Evolutionary conservation across 2,888 invertebrate genomes (phyloP).

Genomic region (Eupithecia subumbrata): DNA sequence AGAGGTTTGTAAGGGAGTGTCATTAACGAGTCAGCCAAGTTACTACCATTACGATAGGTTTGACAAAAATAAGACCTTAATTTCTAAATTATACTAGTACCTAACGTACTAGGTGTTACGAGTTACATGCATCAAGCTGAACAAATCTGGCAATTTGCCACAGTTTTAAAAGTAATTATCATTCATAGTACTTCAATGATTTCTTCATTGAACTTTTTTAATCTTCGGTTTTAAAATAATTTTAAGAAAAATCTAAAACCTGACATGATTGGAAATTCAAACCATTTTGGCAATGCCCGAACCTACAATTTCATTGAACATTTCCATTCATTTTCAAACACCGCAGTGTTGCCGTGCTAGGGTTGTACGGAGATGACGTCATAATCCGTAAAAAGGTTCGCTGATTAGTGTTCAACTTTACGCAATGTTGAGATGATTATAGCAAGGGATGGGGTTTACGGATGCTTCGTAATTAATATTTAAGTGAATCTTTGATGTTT

Average conservation of each 20-base stretch:
- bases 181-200: too few species aligned
- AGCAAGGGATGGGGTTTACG: conserved; percentile 23
- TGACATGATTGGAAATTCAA: not conserved
- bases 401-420: conserved; percentile 25
- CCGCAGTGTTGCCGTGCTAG: not conserved
- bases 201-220: too few species aligned
- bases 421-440: conserved; percentile 24
- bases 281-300: not conserved
- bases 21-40: too few species aligned
- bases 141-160: too few species aligned
- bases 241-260: not conserved
- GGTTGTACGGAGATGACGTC: conserved; percentile 16
- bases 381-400: conserved; percentile 35
- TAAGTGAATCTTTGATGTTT: not conserved
- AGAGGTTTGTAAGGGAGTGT: too few species aligned
- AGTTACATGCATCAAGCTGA: too few species aligned
- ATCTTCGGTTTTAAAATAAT: not conserved
- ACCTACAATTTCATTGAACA: not conserved
- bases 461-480: conserved; percentile 22
- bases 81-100: too few species aligned
- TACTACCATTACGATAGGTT: too few species aligned
- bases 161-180: too few species aligned
- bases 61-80: too few species aligned
- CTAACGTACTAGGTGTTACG: too few species aligned
- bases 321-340: not conserved